phyloP scores from a whole-genome alignment of 2,797 vertebrate species.

The Tauraco hartlaubi region DNA sequence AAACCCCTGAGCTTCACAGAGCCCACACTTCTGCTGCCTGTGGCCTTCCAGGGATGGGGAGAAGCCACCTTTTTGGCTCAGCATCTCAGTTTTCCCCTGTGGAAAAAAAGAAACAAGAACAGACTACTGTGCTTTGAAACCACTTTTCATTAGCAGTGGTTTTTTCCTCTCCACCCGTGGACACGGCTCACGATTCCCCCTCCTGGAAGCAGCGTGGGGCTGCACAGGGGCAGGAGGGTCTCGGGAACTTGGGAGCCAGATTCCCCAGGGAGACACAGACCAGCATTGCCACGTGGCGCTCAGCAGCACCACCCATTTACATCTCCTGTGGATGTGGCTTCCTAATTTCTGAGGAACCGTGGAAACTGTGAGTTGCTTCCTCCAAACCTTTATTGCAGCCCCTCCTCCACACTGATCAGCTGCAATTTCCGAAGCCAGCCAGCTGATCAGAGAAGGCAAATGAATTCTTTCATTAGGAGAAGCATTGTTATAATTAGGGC shows the following conservation, averaged over 20 bases:
- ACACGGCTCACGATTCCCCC: neutral
- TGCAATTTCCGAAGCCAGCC: neutral
- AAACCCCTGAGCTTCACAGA: neutral
- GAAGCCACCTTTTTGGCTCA: neutral
- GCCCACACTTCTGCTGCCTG: neutral
- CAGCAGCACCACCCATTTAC: neutral
- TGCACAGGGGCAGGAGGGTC: neutral
- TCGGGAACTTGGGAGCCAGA: neutral
- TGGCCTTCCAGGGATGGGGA: neutral
- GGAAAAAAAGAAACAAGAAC: neutral
- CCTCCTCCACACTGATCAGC: neutral
- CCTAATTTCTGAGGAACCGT: neutral
- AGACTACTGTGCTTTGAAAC: neutral
- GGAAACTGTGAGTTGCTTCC: neutral
- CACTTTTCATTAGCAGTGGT: neutral
- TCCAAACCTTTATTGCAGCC: neutral
- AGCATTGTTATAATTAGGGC: slow-evolving; percentile 44
- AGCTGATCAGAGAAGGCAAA: slow-evolving; percentile 50
- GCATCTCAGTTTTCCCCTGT: neutral
- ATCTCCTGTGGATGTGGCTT: neutral
- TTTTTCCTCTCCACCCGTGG: neutral
- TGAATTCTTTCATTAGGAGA: slow-evolving; percentile 49
- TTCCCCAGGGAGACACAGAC: neutral
- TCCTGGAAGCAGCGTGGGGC: neutral
- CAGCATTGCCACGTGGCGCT: neutral